These are phyloP conservation scores for Leuciscus idus DNA, from an alignment of 2,113 vertebrate species.

Conservation along the genomic window DNA sequence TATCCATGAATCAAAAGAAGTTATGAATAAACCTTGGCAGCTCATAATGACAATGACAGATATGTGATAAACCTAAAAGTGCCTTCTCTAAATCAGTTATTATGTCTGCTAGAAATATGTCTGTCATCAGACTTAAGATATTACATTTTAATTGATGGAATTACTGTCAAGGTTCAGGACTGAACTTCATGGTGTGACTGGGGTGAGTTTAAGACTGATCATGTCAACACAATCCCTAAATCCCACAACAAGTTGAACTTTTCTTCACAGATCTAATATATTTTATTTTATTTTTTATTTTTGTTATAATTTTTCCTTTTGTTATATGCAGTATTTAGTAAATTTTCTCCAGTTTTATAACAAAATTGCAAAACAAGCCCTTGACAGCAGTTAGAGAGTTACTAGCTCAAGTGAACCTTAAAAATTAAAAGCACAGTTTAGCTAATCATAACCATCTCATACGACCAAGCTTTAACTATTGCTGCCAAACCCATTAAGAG, in stretches of 20 bases:
- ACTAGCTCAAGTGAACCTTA: background rate
- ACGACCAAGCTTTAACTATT: constrained; percentile 25
- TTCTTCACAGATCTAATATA: too few relatives aligned
- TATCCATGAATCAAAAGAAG: background rate
- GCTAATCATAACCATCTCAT: constrained; percentile 30
- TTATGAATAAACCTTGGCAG: background rate
- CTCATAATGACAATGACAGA: background rate
- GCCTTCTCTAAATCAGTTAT: background rate
- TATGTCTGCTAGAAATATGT: background rate
- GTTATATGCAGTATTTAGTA: background rate
- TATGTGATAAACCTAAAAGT: background rate
- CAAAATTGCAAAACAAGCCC: background rate
- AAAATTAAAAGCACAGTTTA: background rate
- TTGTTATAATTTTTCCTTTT: background rate
- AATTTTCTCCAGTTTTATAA: background rate
- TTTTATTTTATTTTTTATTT: background rate
- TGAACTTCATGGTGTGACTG: background rate
- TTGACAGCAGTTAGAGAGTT: background rate
- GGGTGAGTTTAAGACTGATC: too few relatives aligned
- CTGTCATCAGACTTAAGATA: background rate
- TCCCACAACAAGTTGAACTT: too few relatives aligned
- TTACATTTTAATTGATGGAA: background rate
- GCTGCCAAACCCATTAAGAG: constrained; percentile 35
- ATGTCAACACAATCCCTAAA: too few relatives aligned
- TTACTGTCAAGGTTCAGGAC: background rate